Evolutionary conservation across 2,113 vertebrate species (phyloP).

Genomic region (Epinephelus fuscoguttatus): DNA sequence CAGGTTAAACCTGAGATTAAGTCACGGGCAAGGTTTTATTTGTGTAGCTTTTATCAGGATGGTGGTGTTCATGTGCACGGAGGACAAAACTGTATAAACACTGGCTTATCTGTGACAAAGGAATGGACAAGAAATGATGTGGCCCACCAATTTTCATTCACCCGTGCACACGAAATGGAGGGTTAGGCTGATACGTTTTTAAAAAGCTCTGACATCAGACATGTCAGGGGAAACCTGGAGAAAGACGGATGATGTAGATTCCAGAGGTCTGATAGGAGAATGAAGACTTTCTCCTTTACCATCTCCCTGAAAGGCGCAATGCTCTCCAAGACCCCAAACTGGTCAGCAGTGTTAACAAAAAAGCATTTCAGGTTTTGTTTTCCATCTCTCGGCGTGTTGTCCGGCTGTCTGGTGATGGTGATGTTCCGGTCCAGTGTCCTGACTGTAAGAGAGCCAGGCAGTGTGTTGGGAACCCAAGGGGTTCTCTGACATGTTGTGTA

Average conservation of each 20-base stretch:
- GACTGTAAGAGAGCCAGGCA: constrained; percentile 62
- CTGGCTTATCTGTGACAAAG: constrained; percentile 53
- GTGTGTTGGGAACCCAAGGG: constrained; percentile 50
- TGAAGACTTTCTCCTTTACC: constrained; percentile 37
- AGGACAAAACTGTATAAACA: constrained; percentile 74
- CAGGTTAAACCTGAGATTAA: constrained; percentile 39
- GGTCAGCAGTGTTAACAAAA: constrained; percentile 13
- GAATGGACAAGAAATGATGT: constrained; percentile 22
- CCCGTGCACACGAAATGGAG: neutral
- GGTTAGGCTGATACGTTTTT: neutral
- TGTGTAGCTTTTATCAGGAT: constrained; percentile 41
- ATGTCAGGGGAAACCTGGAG: neutral
- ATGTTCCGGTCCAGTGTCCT: constrained; percentile 65
- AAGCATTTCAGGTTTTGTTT: neutral
- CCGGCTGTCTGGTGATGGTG: constrained; percentile 51
- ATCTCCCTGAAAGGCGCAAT: neutral
- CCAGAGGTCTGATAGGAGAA: constrained; percentile 47
- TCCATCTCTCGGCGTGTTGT: constrained; percentile 26
- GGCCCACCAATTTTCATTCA: constrained; percentile 22
- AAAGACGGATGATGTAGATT: constrained; percentile 50
- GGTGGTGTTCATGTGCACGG: neutral
- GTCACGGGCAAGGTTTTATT: constrained; percentile 7
- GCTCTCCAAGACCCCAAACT: neutral
- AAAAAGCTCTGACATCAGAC: constrained; percentile 2
- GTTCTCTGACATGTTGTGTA: constrained; percentile 76